These are phyloP conservation scores for Matsumurasca onukii DNA, from an alignment of 1,140 invertebrate species.

Conservation along the genomic window DNA sequence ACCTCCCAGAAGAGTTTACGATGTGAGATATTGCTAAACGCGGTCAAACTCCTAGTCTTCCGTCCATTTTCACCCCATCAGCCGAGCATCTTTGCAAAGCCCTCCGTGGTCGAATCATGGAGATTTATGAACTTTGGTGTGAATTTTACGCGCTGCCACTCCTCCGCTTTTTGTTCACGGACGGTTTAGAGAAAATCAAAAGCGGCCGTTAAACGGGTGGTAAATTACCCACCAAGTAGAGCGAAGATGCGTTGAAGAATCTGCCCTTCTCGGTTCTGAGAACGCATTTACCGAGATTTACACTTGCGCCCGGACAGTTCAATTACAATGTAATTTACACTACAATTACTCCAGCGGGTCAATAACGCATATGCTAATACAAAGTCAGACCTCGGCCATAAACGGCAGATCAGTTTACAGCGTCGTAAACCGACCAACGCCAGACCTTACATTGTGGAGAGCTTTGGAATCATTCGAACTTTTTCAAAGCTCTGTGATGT, in stretches of 20 bases:
- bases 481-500: no score
- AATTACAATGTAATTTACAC: constrained; percentile 27
- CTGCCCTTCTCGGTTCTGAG: neutral
- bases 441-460: no score
- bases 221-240: constrained; percentile 1
- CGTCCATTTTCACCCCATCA: no score
- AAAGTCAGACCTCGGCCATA: constrained; percentile 19
- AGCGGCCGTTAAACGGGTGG: neutral
- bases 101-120: neutral
- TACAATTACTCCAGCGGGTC: constrained; percentile 21
- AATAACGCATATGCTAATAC: constrained; percentile 24
- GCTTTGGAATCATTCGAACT: no score
- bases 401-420: constrained; percentile 17
- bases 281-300: constrained; percentile 23
- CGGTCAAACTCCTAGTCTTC: no score
- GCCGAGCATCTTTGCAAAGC: no score
- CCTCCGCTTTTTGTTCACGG: neutral
- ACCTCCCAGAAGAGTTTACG: no score
- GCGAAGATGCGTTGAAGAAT: neutral
- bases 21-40: no score
- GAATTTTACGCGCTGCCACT: constrained; percentile 17
- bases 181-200: neutral
- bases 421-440: constrained; percentile 13
- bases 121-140: constrained; percentile 19
- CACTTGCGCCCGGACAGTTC: constrained; percentile 20